Evolutionary conservation across 2,888 invertebrate species (phyloP), one percentile per base, ranked within the genome.

Genomic region (Candidula unifasciata): DNA sequence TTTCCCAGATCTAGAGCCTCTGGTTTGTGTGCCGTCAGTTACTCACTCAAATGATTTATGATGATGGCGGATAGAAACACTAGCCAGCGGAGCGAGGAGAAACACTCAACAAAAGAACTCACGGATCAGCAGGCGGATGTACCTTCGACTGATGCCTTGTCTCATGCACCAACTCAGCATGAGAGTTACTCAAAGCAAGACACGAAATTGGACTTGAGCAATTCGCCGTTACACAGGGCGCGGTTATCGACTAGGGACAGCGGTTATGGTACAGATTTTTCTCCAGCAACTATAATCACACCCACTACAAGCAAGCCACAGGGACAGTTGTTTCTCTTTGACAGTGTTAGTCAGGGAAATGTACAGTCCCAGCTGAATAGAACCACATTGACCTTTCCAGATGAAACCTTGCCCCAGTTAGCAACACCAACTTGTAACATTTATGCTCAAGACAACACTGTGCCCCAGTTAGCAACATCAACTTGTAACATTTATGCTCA

Each of bases 201-300:
- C 0, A 13, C 33, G 3, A 37, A 30, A 5, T 16, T 57, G 13
- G 73, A 81, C 16, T 33, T 30, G 52, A 71, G n/a, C 30, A 24
- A 35, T 30, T 71, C 80, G 1, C 64, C 82, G 24, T 60, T 66
- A 30, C 44, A 64, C 13, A n/a, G 35, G 24, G 21, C 57, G 35
- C n/a, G 69, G 24, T 18, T 68, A 30, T 16, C 71, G 13, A 74
- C 64, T 30, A 35, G 82, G 64, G 91, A 92, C 87, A 91, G 91
- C 87, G 91, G 91, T n/a, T 92, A 91, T 87, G 84, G 87, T 60
- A 91, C 91, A 0, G 91, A 91, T 81, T 87, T 85, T 68, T 91
- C 91, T 0, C 91, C 91, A 30, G 89, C 90, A 16, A 83, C 66
- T n/a, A 87, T 86, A 10, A 83, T 82, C 35, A 85, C 88, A 10